Conservation (phyloP, 2,888 invertebrate genomes). For the Erannis defoliaria region DNA sequence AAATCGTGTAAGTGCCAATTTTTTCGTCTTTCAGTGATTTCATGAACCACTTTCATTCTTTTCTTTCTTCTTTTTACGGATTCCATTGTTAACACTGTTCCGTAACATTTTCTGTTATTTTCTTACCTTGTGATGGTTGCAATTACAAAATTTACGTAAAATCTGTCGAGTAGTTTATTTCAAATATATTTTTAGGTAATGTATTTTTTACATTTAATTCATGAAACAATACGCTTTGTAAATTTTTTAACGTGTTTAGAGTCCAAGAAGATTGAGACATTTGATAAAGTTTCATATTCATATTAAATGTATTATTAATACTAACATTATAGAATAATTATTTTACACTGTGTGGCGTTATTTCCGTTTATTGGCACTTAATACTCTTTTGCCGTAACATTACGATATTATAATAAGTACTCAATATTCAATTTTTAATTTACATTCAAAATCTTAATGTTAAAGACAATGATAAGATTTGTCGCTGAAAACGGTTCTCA, state of each 20-base stretch:
- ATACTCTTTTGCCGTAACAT: constrained; percentile 31
- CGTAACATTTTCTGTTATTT: no score
- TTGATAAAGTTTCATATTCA: constrained; percentile 20
- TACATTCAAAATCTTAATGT: constrained; percentile 57
- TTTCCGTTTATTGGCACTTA: constrained; percentile 25
- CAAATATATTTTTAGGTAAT: background rate
- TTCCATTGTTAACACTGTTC: no score
- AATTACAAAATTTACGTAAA: background rate
- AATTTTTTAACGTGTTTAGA: constrained; percentile 10
- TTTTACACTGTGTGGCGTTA: constrained; percentile 27
- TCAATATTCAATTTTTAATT: constrained; percentile 21
- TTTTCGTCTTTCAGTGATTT: no score
- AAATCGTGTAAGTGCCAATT: no score
- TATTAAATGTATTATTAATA: constrained; percentile 7
- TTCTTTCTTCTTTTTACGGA: no score
- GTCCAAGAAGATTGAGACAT: constrained; percentile 15
- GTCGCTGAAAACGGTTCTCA: constrained; percentile 75
- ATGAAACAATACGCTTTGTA: constrained; percentile 2
- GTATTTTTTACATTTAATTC: background rate
- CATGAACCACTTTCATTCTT: no score
- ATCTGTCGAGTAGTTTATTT: background rate
- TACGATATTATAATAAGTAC: constrained; percentile 61
- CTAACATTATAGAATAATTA: constrained; percentile 26
- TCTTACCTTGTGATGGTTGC: no score
- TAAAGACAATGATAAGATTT: constrained; percentile 78